A percentile compares a stretch with the other conserved stretches of the same genome.
Evolutionary conservation across 35 echinoderm and acorn worm species (phyloP).

Genomic region (Hemicentrotus pulcherrimus): DNA sequence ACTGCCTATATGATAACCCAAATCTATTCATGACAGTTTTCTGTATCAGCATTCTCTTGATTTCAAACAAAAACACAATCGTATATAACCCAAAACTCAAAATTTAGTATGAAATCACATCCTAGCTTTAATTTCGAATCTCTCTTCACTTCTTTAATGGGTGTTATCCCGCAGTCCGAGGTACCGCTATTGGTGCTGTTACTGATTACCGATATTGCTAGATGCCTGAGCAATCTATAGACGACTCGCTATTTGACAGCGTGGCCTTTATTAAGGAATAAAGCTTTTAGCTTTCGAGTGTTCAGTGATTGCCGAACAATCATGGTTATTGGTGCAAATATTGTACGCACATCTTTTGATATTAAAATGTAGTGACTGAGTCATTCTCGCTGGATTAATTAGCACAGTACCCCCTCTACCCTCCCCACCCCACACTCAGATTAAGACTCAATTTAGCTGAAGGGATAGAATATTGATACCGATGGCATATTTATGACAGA

Average conservation of each 20-base stretch:
- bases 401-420: neutral
- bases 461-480: too few species aligned
- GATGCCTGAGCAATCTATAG: neutral
- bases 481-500: too few species aligned
- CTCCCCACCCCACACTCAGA: neutral
- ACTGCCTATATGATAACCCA: too few species aligned
- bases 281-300: neutral
- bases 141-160: conserved; percentile 9
- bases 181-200: neutral
- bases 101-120: neutral
- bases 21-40: too few species aligned
- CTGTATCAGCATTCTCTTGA: too few species aligned
- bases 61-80: too few species aligned
- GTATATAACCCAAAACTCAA: too few species aligned
- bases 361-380: conserved; percentile 2
- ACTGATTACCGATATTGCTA: neutral
- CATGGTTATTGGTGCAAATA: conserved; percentile 11
- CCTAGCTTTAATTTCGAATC: neutral
- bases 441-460: neutral
- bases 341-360: neutral
- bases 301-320: neutral
- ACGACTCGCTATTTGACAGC: neutral
- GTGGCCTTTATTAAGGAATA: neutral
- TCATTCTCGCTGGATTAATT: neutral
- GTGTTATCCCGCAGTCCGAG: neutral